These are phyloP conservation scores for Heliconius erato DNA, from an alignment of 2,888 invertebrate genomes.

Conservation along the genomic window DNA sequence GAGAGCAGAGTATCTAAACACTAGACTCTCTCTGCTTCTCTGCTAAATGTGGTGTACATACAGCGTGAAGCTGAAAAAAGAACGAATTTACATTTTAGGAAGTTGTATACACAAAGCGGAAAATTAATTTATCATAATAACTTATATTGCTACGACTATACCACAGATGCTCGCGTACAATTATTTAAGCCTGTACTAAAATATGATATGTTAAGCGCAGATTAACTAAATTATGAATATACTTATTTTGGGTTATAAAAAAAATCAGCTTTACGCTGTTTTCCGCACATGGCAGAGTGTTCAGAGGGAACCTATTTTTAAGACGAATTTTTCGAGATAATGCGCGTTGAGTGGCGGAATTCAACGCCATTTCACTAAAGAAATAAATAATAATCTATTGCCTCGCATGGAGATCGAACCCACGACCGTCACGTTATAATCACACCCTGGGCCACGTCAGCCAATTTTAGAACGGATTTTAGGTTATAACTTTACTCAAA, in stretches of 20 bases:
- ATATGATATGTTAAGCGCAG: not conserved
- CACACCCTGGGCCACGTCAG: too few relatives aligned
- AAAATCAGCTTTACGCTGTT: not conserved
- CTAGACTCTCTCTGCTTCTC: too few relatives aligned
- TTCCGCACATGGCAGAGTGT: too few relatives aligned
- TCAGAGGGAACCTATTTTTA: too few relatives aligned
- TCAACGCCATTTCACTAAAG: too few relatives aligned
- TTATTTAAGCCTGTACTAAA: conserved; percentile 1
- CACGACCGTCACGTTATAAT: too few relatives aligned
- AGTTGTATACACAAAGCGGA: not conserved
- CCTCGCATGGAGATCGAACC: too few relatives aligned
- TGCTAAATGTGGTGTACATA: too few relatives aligned
- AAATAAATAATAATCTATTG: too few relatives aligned
- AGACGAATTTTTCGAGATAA: too few relatives aligned
- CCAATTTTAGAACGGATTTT: not conserved
- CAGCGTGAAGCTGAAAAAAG: not conserved
- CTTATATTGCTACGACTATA: not conserved
- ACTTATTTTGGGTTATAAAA: not conserved
- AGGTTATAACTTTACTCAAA: not conserved
- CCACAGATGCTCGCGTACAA: not conserved
- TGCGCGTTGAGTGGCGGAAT: too few relatives aligned
- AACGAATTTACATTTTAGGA: conserved; percentile 5
- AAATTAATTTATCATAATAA: conserved; percentile 1
- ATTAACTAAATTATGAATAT: not conserved
- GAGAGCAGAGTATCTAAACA: too few relatives aligned